Evolutionary conservation across 2,797 vertebrate species (phyloP).

Genomic region (Crotalus adamanteus): DNA sequence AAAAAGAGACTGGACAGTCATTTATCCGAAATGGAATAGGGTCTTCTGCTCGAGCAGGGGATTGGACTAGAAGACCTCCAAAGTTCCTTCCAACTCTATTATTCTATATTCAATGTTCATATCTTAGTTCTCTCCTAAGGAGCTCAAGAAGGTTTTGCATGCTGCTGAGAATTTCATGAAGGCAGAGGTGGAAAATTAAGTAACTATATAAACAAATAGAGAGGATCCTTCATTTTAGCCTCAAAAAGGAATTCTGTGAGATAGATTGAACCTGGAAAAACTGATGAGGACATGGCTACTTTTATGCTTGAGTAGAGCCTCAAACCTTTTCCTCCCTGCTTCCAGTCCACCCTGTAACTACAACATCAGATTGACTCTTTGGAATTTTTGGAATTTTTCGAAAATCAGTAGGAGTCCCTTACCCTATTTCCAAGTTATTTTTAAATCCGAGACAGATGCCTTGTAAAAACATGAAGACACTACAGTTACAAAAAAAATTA

Average conservation of each 20-base stretch:
- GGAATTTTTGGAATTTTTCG: background rate
- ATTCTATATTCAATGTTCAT: background rate
- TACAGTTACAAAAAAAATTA: background rate
- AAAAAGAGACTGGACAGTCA: background rate
- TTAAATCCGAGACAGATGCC: background rate
- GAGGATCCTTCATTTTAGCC: background rate
- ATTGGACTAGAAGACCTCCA: background rate
- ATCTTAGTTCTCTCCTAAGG: background rate
- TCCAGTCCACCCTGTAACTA: background rate
- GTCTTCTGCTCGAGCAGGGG: background rate
- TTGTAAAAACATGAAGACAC: background rate
- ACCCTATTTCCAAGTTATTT: background rate
- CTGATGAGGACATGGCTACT: background rate
- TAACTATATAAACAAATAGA: background rate
- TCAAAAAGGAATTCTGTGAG: background rate
- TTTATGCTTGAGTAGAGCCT: background rate
- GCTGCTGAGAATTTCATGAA: background rate
- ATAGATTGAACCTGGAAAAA: background rate
- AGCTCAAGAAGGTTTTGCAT: background rate
- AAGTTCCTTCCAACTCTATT: background rate
- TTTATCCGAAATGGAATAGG: background rate
- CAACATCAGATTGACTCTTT: background rate
- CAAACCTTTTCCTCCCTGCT: background rate
- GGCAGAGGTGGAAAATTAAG: background rate
- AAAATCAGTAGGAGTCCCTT: background rate